Conservation (phyloP, 2,113 vertebrate genomes). For the Pan troglodytes region NHGRI_mPanTro3-v2.1_pri NC_072415.2:86520501-86521000, state of each 20-base stretch:
- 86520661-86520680: no score
- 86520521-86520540: no score
- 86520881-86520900: not conserved
- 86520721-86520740: not conserved
- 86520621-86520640: no score
- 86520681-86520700: no score
- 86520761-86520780: not conserved
- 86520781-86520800: not conserved
- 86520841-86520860: not conserved
- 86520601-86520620: no score
- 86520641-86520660: no score
- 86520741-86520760: not conserved
- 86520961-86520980: not conserved
- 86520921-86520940: no score
- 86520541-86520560: no score
- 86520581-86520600: no score
- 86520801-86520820: not conserved
- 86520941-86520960: not conserved
- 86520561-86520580: no score
- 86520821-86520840: not conserved
- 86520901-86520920: fast-evolving
- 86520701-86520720: not conserved
- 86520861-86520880: no score
- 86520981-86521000: fast-evolving
- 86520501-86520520: no score